These are phyloP conservation scores for Petrocephalus zakoni DNA, from an alignment of 2,113 vertebrate genomes.

Conservation along the genomic window DNA sequence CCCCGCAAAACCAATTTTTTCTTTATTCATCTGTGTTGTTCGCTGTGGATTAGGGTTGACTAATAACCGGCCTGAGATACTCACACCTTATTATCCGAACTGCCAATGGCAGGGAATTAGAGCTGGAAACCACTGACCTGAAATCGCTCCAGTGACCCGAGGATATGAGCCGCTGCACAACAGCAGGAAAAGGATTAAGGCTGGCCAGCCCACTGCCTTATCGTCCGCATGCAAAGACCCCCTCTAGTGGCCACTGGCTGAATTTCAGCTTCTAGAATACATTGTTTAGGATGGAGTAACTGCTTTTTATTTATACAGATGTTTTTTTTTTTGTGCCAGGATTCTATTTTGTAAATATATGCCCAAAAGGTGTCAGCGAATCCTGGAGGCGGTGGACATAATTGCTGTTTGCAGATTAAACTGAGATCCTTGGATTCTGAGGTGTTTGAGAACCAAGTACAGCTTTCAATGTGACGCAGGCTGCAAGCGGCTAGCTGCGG, in stretches of 20 bases:
- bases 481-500: conserved; percentile 1
- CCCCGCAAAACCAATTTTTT: conserved; percentile 18
- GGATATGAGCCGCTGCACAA: background rate
- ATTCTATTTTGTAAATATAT: conserved; percentile 14
- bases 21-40: conserved; percentile 21
- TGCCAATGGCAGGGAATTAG: conserved; percentile 31
- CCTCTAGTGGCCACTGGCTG: conserved; percentile 51
- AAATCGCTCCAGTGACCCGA: conserved; percentile 27
- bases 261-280: conserved; percentile 25
- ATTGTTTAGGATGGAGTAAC: conserved; percentile 22
- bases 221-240: conserved; percentile 42
- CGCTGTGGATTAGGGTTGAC: conserved; percentile 14
- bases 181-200: conserved; percentile 21
- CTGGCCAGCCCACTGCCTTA: conserved; percentile 24
- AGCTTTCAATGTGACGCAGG: background rate
- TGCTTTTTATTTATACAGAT: conserved; percentile 17
- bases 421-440: conserved; percentile 35
- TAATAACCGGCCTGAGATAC: conserved; percentile 13
- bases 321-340: conserved; percentile 21
- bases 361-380: conserved; percentile 9
- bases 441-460: conserved; percentile 8
- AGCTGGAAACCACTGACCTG: conserved; percentile 26
- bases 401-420: conserved; percentile 35
- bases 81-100: conserved; percentile 18
- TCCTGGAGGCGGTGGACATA: conserved; percentile 29